Evolutionary conservation across 2,888 invertebrate species (phyloP).

Genomic region (Gasteruption jaculator): DNA sequence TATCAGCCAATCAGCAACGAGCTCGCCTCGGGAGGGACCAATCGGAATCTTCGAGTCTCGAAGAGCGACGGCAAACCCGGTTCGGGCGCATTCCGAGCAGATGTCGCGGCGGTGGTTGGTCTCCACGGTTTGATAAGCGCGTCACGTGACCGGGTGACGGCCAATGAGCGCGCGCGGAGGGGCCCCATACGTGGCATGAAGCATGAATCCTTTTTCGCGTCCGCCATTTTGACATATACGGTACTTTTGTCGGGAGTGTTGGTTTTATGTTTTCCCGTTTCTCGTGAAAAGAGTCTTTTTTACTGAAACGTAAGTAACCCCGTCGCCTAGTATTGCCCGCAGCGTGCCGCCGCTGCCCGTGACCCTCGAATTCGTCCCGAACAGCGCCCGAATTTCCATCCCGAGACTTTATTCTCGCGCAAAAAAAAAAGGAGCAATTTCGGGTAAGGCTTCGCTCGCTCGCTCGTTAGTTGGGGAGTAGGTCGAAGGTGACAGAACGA

Average conservation of each 20-base stretch:
- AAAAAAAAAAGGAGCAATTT: too few species aligned
- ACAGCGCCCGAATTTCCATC: neutral
- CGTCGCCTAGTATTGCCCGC: neutral
- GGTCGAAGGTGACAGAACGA: conserved; percentile 47
- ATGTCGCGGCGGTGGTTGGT: too few species aligned
- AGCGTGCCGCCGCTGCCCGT: neutral
- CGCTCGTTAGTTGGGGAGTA: conserved; percentile 39
- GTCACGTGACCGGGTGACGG: conserved; percentile 33
- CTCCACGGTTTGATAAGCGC: too few species aligned
- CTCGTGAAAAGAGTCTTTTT: conserved; percentile 56
- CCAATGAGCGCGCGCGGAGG: conserved; percentile 41
- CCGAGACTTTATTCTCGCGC: neutral
- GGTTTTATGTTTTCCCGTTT: conserved; percentile 68
- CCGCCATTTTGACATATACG: conserved; percentile 84
- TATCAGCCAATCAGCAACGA: too few species aligned
- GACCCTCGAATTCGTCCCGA: neutral
- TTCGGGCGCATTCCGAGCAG: too few species aligned
- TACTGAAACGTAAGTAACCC: conserved; percentile 52
- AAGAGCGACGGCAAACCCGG: too few species aligned
- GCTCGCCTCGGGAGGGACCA: too few species aligned
- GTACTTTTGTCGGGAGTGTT: conserved; percentile 66
- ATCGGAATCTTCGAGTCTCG: too few species aligned
- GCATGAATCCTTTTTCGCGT: conserved; percentile 71
- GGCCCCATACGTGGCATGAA: conserved; percentile 75
- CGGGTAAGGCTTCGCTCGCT: too few species aligned